Evolutionary conservation across 2,113 vertebrate species (phyloP).

Genomic region (Hippocampus mohnikei): DNA sequence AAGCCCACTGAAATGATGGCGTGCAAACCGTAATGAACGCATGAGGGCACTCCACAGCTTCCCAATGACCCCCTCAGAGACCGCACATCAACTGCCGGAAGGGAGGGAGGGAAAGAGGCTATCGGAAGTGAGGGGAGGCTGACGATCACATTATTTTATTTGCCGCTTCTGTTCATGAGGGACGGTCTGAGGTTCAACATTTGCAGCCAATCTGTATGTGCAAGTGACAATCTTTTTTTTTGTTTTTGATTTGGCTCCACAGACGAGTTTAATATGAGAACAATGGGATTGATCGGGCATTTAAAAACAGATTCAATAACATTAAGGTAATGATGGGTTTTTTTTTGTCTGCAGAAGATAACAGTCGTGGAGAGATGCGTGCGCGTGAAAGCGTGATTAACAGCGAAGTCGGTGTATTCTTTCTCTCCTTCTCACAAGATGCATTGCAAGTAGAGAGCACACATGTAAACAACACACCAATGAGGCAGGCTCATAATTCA

Average conservation of each 20-base stretch:
- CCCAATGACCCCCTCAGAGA: constrained; percentile 34
- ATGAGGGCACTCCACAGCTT: constrained; percentile 65
- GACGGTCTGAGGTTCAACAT: constrained; percentile 54
- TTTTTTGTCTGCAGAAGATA: background rate
- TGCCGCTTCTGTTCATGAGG: constrained; percentile 32
- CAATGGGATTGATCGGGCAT: background rate
- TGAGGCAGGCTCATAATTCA: constrained; percentile 13
- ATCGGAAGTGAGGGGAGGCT: constrained; percentile 30
- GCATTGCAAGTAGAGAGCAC: background rate
- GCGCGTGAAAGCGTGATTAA: background rate
- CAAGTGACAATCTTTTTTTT: background rate
- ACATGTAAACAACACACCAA: constrained; percentile 43
- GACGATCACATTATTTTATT: constrained; percentile 47
- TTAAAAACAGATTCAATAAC: background rate
- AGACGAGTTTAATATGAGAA: background rate
- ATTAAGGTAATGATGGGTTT: background rate
- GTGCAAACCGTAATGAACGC: constrained; percentile 43
- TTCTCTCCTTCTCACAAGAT: background rate
- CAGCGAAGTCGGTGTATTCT: background rate
- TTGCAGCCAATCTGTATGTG: constrained; percentile 23
- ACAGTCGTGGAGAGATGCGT: background rate
- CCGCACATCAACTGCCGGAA: constrained; percentile 3
- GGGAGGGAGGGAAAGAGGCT: constrained; percentile 2
- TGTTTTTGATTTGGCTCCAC: constrained; percentile 6
- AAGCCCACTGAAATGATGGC: constrained; percentile 7